Base-by-base conservation (phyloP, 2,797 vertebrate species). In the Malurus leucopterus region DNA sequence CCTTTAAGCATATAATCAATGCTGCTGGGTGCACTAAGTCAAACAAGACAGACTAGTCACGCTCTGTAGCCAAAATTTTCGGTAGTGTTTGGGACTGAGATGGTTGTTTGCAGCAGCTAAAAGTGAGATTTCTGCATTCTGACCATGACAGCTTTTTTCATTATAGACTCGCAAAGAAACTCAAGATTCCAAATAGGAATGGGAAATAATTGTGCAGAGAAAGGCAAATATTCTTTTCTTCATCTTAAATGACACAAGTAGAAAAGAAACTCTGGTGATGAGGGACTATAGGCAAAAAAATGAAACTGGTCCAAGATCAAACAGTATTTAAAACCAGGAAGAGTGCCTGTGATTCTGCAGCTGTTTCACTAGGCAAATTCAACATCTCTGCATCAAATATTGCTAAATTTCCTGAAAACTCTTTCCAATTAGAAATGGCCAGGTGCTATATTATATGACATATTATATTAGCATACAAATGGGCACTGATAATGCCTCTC, bases 1-100 rank as follows among this genome's bases (percentile, higher is more conserved):
- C 46, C 36, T 86, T 79, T 76, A 88, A 87, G 84, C 67, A 86
- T 43, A 79, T 84, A 95, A 90, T 94, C 93, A 91, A 88, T 95
- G 47, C 36, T 63, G n/a, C 70, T 93, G 34, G 16, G 53, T 81
- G 72, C 53, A 49, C 63, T 70, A 49, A 79, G 70, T 63, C 61
- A 86, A 89, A 76, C 68, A 36, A 9, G 43, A 88, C 46, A 79
- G 50, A 76, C 50, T 57, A 82, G 68, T 79, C 77, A 89, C 12
- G 40, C 30, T 90, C 80, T 57, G 53, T 50, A 76, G 77, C 32
- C 71, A 82, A 89, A 94, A 84, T 84, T 86, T 91, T 61, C 77
- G 22, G 61, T 57, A 29, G 27, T 50, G 57, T 91, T 86, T 89
- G 53, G 50, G 64, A 68, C 46, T 54, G 57, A 84, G 26, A 34